Conservation (phyloP, 2,797 vertebrate genomes). For the Mionectes olivaceus region DNA sequence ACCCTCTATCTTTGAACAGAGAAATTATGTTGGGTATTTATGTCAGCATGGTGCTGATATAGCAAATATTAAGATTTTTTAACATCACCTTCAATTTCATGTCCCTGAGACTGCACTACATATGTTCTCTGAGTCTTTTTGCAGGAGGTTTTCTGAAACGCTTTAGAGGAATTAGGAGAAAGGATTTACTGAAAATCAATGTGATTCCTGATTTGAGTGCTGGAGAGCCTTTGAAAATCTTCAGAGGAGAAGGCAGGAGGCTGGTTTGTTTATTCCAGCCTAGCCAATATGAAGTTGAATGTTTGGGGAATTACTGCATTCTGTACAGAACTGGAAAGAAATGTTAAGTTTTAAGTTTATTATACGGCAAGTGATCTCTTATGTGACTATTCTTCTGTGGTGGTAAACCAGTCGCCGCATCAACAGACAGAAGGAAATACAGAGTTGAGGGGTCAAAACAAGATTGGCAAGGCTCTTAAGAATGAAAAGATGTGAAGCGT, state of each 20-base stretch:
- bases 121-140: constrained; percentile 12
- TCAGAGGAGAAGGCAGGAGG: constrained; percentile 5
- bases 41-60: background rate
- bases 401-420: constrained; percentile 13
- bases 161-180: constrained; percentile 35
- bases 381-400: background rate
- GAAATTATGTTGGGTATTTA: constrained; percentile 1
- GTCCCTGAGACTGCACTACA: background rate
- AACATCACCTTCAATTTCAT: background rate
- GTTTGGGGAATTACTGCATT: constrained; percentile 2
- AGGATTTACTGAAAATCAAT: constrained; percentile 53
- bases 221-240: constrained; percentile 45
- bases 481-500: constrained; percentile 45
- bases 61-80: background rate
- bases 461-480: constrained; percentile 49
- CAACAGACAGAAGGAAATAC: constrained; percentile 29
- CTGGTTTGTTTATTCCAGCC: constrained; percentile 27
- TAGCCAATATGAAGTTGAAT: background rate
- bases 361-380: background rate
- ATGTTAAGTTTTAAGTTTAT: constrained; percentile 7
- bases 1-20: background rate
- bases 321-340: background rate
- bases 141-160: constrained; percentile 1
- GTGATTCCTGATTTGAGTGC: background rate
- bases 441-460: constrained; percentile 41